A percentile compares a stretch with the other conserved stretches of the same genome.
phyloP scores from a whole-genome alignment of 2,113 vertebrate species.

The Eurypyga helias region DNA sequence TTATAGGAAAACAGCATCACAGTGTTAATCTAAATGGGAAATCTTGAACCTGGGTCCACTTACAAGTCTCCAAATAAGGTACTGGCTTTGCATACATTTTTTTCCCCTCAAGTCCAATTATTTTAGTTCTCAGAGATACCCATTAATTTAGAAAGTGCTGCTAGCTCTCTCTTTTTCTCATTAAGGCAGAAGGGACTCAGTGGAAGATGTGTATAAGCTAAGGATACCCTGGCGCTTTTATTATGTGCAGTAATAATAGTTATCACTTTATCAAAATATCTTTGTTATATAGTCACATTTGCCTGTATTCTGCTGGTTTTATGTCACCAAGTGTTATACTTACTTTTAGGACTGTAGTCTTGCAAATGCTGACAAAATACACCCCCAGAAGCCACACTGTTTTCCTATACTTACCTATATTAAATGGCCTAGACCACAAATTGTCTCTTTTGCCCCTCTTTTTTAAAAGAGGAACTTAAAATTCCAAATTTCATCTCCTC shows the following conservation, averaged over 20 bases:
- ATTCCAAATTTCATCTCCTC: neutral
- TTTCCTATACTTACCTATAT: neutral
- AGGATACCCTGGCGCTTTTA: neutral
- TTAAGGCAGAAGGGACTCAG: neutral
- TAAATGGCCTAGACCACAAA: neutral
- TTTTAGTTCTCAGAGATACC: neutral
- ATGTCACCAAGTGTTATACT: neutral
- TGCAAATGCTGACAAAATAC: neutral
- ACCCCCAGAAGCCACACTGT: rapidly evolving
- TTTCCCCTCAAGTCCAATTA: neutral
- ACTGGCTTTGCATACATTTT: neutral
- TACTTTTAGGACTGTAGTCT: neutral
- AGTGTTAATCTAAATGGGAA: neutral
- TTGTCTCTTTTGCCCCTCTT: rapidly evolving
- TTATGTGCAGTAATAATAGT: neutral
- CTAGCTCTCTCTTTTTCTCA: neutral
- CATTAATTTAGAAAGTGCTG: neutral
- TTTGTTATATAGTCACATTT: neutral
- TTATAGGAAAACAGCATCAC: neutral
- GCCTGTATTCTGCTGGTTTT: neutral
- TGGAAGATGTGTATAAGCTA: neutral
- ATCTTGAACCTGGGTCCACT: neutral
- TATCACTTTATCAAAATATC: conserved; percentile 4
- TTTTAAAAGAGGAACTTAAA: neutral
- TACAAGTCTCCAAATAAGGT: neutral